Conservation (phyloP, 2,888 invertebrate species). For the Sepiola atlantica region DNA sequence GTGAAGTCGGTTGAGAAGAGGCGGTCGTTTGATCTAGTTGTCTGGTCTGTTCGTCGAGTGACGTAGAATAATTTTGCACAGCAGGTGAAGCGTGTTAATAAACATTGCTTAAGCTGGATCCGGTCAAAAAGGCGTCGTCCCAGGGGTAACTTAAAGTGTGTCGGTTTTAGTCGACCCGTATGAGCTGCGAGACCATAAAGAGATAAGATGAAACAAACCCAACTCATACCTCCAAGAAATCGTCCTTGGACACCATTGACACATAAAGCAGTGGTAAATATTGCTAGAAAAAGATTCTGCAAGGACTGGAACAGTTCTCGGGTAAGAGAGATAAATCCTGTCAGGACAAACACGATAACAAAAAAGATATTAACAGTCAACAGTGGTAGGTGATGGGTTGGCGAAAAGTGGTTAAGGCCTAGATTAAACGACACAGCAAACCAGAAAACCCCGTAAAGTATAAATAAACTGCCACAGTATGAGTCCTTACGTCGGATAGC, state of each 20-base stretch:
- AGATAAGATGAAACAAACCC: constrained; percentile 58
- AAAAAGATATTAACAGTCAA: constrained; percentile 56
- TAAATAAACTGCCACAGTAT: constrained; percentile 54
- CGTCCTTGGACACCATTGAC: constrained; percentile 53
- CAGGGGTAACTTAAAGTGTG: constrained; percentile 55
- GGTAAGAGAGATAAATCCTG: constrained; percentile 54
- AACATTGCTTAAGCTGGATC: constrained; percentile 48
- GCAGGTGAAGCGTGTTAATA: constrained; percentile 49
- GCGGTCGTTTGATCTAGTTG: neutral
- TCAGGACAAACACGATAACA: constrained; percentile 53
- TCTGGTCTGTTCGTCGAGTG: constrained; percentile 41
- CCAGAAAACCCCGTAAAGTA: constrained; percentile 59
- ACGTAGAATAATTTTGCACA: constrained; percentile 53
- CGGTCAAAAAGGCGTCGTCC: constrained; percentile 52
- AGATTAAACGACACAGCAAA: constrained; percentile 55
- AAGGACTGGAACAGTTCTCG: constrained; percentile 56
- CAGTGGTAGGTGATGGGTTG: constrained; percentile 47
- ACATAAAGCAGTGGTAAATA: constrained; percentile 55
- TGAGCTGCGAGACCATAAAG: constrained; percentile 60
- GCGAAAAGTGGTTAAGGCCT: constrained; percentile 51
- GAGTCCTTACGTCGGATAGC: constrained; percentile 55
- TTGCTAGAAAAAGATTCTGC: constrained; percentile 53
- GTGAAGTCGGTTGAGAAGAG: constrained; percentile 53
- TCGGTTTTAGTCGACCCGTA: constrained; percentile 52
- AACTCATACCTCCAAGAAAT: constrained; percentile 58